A percentile compares a stretch with the other conserved stretches of the same genome.
Evolutionary conservation across 2,888 invertebrate genomes (phyloP).

Genomic region (Anorthoa munda): DNA sequence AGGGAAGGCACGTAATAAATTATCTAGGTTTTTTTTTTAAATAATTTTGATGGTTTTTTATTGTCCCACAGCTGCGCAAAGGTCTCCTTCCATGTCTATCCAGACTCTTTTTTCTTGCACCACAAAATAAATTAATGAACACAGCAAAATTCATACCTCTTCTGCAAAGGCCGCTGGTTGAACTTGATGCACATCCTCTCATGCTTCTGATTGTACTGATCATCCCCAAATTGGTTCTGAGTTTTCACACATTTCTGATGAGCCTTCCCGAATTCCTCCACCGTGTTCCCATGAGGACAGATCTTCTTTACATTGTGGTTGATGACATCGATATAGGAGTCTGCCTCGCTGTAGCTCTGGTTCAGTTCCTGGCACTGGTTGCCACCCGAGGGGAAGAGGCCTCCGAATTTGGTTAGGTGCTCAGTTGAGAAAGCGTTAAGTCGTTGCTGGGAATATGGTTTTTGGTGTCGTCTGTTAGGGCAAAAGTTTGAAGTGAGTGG

Average conservation of each 20-base stretch:
- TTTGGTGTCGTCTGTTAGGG: constrained; percentile 89
- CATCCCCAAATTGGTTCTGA: constrained; percentile 83
- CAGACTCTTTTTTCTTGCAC: too few relatives aligned
- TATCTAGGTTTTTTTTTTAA: background rate
- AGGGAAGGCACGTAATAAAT: background rate
- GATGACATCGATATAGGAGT: constrained; percentile 88
- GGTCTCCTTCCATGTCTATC: too few relatives aligned
- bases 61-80: too few relatives aligned
- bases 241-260: constrained; percentile 89
- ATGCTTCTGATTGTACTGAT: constrained; percentile 84
- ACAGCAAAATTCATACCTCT: constrained; percentile 76
- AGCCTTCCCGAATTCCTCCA: constrained; percentile 89
- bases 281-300: constrained; percentile 87
- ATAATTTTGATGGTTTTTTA: too few relatives aligned
- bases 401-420: constrained; percentile 88
- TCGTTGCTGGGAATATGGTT: constrained; percentile 90
- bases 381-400: constrained; percentile 87
- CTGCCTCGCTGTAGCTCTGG: constrained; percentile 88
- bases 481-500: constrained; percentile 82
- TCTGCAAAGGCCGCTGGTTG: constrained; percentile 88
- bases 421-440: constrained; percentile 90
- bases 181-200: constrained; percentile 89
- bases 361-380: constrained; percentile 88
- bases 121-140: background rate
- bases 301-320: constrained; percentile 84